phyloP scores from a whole-genome alignment of 2,888 invertebrate genomes.

The Dinocampus coccinellae region DNA sequence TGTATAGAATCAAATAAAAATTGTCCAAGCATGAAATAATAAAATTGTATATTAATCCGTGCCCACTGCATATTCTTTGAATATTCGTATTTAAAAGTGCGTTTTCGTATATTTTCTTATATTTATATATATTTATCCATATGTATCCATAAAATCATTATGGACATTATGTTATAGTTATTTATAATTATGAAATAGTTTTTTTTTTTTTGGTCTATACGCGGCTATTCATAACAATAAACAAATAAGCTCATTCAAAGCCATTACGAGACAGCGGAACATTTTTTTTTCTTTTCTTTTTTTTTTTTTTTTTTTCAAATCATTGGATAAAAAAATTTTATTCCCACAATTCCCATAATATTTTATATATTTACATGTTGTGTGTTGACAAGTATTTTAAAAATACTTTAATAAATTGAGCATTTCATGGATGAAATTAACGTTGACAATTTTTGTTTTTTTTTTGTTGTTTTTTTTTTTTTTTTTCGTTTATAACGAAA shows the following conservation, averaged over 20 bases:
- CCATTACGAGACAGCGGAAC: background rate
- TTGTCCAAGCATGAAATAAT: background rate
- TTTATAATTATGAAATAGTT: background rate
- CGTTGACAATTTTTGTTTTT: no score
- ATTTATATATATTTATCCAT: background rate
- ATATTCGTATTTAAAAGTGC: background rate
- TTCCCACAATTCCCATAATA: no score
- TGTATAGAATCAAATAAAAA: background rate
- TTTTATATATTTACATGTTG: background rate
- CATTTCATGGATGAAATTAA: background rate
- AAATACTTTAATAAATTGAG: slow-evolving; percentile 12
- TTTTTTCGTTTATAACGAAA: no score
- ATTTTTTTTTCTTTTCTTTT: background rate
- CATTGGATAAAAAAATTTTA: background rate
- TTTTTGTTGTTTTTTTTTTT: no score
- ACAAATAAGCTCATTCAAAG: slow-evolving; percentile 1
- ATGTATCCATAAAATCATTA: background rate
- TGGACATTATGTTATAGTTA: background rate
- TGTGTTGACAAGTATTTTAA: background rate
- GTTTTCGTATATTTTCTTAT: background rate
- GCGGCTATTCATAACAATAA: background rate
- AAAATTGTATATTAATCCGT: background rate
- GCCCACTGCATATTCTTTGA: background rate
- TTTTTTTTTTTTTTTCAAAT: background rate
- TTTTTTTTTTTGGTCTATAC: background rate